A percentile compares a stretch with the other conserved stretches of the same genome.
Evolutionary conservation across 2,113 vertebrate genomes (phyloP).

Genomic region (Platichthys flesus): DNA sequence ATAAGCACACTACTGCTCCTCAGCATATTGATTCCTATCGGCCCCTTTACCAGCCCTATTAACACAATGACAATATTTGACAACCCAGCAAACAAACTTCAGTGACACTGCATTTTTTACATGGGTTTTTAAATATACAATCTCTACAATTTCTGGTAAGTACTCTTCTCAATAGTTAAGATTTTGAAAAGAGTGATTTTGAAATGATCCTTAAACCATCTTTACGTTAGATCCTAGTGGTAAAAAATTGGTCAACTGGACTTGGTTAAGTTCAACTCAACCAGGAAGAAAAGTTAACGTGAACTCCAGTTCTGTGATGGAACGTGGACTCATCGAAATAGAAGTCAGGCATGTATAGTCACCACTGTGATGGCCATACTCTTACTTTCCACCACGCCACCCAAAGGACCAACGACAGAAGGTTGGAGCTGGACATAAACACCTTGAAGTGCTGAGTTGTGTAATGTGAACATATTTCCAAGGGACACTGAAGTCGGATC

Average conservation of each 20-base stretch:
- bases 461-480: neutral
- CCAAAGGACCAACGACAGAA: neutral
- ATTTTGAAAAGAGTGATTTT: neutral
- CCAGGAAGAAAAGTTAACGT: neutral
- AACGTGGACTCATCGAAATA: neutral
- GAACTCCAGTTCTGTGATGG: neutral
- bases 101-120: too few relatives aligned
- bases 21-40: neutral
- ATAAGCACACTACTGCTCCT: neutral
- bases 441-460: neutral
- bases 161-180: too few relatives aligned
- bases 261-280: too few relatives aligned
- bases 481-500: neutral
- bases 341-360: neutral
- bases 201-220: neutral
- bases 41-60: too few relatives aligned
- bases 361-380: neutral
- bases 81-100: neutral
- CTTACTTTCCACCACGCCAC: neutral
- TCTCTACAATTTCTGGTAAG: too few relatives aligned
- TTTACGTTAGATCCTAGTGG: neutral
- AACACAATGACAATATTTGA: neutral
- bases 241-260: too few relatives aligned
- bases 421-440: neutral
- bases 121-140: too few relatives aligned